Conservation (phyloP, 2,888 invertebrate species). For the Acanthosepion pharaonis region DNA sequence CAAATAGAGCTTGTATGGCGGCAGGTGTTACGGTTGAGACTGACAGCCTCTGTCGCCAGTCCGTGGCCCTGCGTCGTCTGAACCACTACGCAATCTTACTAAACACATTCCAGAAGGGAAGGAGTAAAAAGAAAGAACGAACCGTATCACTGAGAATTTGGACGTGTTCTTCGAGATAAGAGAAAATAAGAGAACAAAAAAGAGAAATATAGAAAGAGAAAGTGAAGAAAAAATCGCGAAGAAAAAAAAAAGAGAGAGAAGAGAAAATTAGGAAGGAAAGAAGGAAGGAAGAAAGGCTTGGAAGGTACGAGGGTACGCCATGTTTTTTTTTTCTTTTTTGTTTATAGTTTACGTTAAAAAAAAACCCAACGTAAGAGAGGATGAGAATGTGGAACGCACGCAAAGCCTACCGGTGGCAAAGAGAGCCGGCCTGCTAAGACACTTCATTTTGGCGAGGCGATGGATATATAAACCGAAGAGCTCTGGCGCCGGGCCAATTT, state of each 20-base stretch:
- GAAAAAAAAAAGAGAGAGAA: neutral
- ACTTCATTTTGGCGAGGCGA: conserved; percentile 20
- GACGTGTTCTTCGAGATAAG: neutral
- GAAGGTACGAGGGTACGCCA: neutral
- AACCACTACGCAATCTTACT: neutral
- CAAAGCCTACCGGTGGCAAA: conserved; percentile 11
- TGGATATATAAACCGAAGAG: conserved; percentile 4
- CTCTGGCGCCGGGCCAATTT: neutral
- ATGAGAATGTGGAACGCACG: neutral
- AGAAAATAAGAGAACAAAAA: neutral
- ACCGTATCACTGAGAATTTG: neutral
- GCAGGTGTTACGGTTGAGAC: conserved; percentile 12
- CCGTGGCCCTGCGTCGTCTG: neutral
- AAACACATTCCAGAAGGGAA: neutral
- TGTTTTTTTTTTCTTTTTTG: neutral
- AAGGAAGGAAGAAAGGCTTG: neutral
- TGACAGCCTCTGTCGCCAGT: conserved; percentile 16
- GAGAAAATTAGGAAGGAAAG: neutral
- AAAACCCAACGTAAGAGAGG: neutral
- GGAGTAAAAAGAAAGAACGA: neutral
- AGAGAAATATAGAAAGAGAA: neutral
- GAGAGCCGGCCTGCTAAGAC: neutral
- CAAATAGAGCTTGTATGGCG: neutral
- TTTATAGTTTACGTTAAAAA: conserved; percentile 33
- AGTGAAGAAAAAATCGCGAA: neutral